Conservation (phyloP, 2,797 vertebrate genomes). For the Luscinia megarhynchos region DNA sequence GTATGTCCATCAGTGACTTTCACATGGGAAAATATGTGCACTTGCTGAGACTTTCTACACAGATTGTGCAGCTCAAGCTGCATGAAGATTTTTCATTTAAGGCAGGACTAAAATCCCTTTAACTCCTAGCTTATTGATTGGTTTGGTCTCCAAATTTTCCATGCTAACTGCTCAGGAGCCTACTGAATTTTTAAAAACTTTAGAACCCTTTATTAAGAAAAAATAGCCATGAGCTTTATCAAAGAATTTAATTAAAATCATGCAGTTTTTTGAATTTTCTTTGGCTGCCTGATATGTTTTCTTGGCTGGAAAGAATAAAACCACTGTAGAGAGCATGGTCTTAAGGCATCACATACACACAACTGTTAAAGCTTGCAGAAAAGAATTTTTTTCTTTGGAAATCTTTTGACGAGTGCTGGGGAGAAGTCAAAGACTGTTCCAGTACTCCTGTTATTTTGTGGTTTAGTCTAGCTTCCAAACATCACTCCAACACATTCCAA, state of each 20-base stretch:
- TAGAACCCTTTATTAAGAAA: neutral
- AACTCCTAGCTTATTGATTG: neutral
- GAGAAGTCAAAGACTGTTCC: neutral
- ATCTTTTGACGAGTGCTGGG: neutral
- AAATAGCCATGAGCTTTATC: neutral
- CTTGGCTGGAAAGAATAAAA: neutral
- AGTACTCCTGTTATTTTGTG: neutral
- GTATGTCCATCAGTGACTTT: neutral
- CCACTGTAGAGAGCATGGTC: neutral
- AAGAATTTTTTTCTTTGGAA: neutral
- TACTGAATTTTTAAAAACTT: neutral
- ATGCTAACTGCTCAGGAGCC: neutral
- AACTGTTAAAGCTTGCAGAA: neutral
- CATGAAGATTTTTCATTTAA: neutral
- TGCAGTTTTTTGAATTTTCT: neutral
- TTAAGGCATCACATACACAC: neutral
- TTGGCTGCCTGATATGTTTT: neutral
- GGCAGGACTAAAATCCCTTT: neutral
- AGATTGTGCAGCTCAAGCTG: neutral
- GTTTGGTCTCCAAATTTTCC: neutral
- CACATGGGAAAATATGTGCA: neutral
- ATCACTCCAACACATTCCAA: neutral
- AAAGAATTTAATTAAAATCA: neutral
- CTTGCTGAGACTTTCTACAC: neutral
- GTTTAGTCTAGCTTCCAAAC: neutral